These are phyloP conservation scores for Borostomias antarcticus DNA, from an alignment of 2,797 vertebrate species.

Conservation along the genomic window DNA sequence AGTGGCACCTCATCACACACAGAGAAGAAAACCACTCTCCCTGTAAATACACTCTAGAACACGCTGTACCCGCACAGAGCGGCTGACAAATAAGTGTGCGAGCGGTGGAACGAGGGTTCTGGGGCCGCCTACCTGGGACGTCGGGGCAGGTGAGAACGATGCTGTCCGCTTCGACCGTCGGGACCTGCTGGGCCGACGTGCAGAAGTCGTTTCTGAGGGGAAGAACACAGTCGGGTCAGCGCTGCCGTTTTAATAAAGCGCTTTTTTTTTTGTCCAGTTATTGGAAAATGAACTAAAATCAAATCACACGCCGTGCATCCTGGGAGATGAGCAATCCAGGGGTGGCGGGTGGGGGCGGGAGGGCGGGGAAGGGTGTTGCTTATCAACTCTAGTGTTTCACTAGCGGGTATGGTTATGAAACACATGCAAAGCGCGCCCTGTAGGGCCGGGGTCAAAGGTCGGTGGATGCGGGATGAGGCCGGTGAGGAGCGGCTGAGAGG, in stretches of 20 bases:
- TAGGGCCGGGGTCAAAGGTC: no score
- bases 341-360: neutral
- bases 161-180: conserved; percentile 83
- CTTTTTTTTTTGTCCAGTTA: conserved; percentile 7
- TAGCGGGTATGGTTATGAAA: neutral
- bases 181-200: conserved; percentile 76
- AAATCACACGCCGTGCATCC: neutral
- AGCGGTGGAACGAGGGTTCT: neutral
- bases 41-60: neutral
- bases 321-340: neutral
- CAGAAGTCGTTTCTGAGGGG: conserved; percentile 87
- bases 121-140: conserved; percentile 74
- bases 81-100: neutral
- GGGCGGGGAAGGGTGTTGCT: neutral
- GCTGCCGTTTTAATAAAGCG: neutral
- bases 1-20: conserved; percentile 4
- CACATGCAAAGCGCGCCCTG: no score
- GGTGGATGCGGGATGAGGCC: neutral
- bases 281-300: neutral
- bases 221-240: neutral
- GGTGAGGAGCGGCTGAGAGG: neutral
- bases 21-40: neutral
- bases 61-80: neutral
- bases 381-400: no score
- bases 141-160: conserved; percentile 84